These are phyloP conservation scores for Nemotelus nigrinus DNA, from an alignment of 2,888 invertebrate genomes.

Conservation along the genomic window DNA sequence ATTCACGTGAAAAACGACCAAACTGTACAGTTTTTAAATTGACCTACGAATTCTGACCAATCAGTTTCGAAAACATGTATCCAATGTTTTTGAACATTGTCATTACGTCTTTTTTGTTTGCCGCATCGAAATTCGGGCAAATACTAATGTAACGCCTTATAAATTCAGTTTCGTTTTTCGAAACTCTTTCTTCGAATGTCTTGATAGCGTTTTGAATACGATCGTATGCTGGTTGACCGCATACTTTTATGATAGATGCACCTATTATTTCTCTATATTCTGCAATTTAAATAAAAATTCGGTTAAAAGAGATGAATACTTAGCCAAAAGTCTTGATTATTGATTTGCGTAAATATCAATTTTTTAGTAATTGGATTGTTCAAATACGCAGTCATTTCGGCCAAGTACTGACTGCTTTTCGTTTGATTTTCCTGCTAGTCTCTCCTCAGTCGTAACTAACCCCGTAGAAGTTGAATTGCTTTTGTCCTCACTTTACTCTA, in stretches of 20 bases:
- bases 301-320: neutral
- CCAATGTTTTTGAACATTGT: conserved; percentile 62
- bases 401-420: too few relatives aligned
- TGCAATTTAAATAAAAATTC: neutral
- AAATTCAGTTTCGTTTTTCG: neutral
- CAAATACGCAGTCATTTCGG: too few relatives aligned
- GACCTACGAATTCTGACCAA: too few relatives aligned
- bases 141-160: conserved; percentile 55
- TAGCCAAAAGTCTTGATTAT: neutral
- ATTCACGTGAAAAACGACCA: too few relatives aligned
- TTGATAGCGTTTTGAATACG: conserved; percentile 18
- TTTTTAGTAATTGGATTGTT: too few relatives aligned
- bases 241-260: conserved; percentile 19
- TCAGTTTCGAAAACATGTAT: too few relatives aligned
- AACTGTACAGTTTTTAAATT: too few relatives aligned
- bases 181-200: conserved; percentile 35
- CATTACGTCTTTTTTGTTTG: conserved; percentile 57
- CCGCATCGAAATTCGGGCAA: conserved; percentile 57
- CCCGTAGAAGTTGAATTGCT: too few relatives aligned
- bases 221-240: conserved; percentile 41
- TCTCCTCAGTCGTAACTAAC: too few relatives aligned
- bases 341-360: too few relatives aligned
- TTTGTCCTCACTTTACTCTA: too few relatives aligned
- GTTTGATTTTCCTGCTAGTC: too few relatives aligned
- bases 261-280: conserved; percentile 43